Evolutionary conservation across 2,797 vertebrate genomes (phyloP), one percentile per base, ranked within the genome.

Genomic region (Zenarchopterus dispar): DNA sequence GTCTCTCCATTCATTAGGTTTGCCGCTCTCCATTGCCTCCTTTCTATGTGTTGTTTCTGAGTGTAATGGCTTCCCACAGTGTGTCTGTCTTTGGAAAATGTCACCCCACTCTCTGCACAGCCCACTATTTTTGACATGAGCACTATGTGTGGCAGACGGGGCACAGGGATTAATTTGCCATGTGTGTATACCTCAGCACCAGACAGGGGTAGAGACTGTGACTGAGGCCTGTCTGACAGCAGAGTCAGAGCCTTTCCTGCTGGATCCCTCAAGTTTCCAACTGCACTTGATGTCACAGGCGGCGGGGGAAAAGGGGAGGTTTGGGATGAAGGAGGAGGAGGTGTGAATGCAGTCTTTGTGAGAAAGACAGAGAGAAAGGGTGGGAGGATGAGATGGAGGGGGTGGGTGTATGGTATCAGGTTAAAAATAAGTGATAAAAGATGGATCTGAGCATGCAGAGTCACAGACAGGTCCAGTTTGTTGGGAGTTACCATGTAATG

Each of bases 101-200:
- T 89, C 88, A 88, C 84, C 72, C 64, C 50, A 51, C 48, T 66
- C 70, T 80, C 73, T 57, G 52, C 68, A 51, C 77, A 21, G 74
- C 51, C 22, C 50, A 74, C 74, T 65, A 50, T 77, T 84, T 91
- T 87, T 90, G 87, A 91, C 90, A 85, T 57, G 66, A 84, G 81
- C 73, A 36, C 81, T 89, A 76, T 88, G 87, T 85, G 84, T 70
- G 8, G 80, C 75, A 81, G 84, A 81, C 83, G 74, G 89, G 87
- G 88, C 86, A 72, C 64, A 73, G 85, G 88, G 90, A 91, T 90
- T 91, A 84, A 91, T 91, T 89, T 90, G 77, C 84, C 79, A 80
- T 83, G 77, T 85, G 82, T 86, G 82, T 77, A 66, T 84, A 86
- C 88, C 84, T 89, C 86, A 47, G 77, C 62, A 57, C 54, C 67